Percentiles rank a stretch among this genome's conserved stretches.
phyloP scores from a whole-genome alignment of 2,888 invertebrate species.

The Cerceris rybyensis region DNA sequence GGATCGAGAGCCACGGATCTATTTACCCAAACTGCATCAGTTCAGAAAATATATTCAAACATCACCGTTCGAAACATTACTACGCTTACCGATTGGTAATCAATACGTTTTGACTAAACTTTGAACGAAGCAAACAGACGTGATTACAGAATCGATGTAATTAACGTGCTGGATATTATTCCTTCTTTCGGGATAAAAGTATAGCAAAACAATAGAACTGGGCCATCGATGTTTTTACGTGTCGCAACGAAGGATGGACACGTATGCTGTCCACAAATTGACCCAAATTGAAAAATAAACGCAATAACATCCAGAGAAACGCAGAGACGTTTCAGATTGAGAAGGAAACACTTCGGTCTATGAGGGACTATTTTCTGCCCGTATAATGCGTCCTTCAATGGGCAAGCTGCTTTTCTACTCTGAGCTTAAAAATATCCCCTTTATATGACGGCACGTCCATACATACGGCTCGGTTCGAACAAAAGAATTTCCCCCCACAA shows the following conservation, averaged over 20 bases:
- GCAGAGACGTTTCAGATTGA: constrained; percentile 52
- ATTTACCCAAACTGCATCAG: no score
- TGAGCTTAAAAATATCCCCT: constrained; percentile 58
- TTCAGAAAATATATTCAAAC: no score
- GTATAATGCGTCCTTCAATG: constrained; percentile 57
- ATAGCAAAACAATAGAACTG: not conserved
- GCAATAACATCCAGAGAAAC: constrained; percentile 39
- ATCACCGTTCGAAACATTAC: no score
- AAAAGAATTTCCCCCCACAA: constrained; percentile 49
- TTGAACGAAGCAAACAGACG: no score
- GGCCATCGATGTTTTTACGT: constrained; percentile 10
- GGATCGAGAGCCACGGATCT: no score
- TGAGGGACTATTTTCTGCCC: constrained; percentile 58
- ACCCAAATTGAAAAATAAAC: constrained; percentile 64
- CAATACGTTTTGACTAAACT: no score
- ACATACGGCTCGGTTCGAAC: constrained; percentile 54
- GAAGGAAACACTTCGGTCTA: constrained; percentile 50
- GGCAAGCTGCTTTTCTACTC: constrained; percentile 51
- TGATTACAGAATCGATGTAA: no score
- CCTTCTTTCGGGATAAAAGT: not conserved
- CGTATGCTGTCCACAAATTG: constrained; percentile 51
- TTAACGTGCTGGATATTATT: not conserved
- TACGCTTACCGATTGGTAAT: no score
- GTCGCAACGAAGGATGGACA: not conserved
- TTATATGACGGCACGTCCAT: constrained; percentile 53